These are phyloP conservation scores for Hippocampus kuda DNA, from an alignment of 2,797 vertebrate genomes.

Conservation along the genomic window DNA sequence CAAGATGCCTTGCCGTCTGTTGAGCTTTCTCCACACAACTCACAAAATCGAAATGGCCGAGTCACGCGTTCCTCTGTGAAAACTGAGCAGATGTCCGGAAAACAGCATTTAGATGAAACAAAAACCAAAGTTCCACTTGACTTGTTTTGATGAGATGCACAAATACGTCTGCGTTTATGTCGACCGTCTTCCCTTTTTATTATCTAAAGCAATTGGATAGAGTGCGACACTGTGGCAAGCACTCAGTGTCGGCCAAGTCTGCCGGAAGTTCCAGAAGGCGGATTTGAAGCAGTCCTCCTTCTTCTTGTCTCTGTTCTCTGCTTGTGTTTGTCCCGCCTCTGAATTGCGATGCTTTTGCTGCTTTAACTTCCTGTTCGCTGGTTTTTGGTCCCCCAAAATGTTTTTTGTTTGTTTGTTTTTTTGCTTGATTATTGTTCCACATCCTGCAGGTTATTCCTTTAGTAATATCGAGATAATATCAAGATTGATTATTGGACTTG, in stretches of 20 bases:
- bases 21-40: too few relatives aligned
- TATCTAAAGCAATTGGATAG: conserved; percentile 62
- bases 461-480: conserved; percentile 41
- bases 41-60: too few relatives aligned
- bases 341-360: conserved; percentile 39
- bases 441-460: conserved; percentile 14
- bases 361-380: conserved; percentile 13
- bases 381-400: conserved; percentile 26
- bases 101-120: too few relatives aligned
- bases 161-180: too few relatives aligned
- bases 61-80: too few relatives aligned
- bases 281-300: neutral
- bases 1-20: too few relatives aligned
- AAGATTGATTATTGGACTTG: conserved; percentile 48
- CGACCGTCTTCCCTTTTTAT: conserved; percentile 42
- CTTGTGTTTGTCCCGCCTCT: conserved; percentile 33
- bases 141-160: too few relatives aligned
- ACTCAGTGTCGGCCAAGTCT: conserved; percentile 43
- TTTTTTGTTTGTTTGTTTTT: neutral
- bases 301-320: conserved; percentile 21
- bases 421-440: conserved; percentile 21
- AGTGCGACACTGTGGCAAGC: conserved; percentile 58
- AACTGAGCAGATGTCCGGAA: too few relatives aligned
- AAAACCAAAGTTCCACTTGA: too few relatives aligned
- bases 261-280: neutral